Evolutionary conservation across 2,888 invertebrate genomes (phyloP), one percentile per base, ranked within the genome.

Genomic region (Euplagia quadripunctaria): DNA sequence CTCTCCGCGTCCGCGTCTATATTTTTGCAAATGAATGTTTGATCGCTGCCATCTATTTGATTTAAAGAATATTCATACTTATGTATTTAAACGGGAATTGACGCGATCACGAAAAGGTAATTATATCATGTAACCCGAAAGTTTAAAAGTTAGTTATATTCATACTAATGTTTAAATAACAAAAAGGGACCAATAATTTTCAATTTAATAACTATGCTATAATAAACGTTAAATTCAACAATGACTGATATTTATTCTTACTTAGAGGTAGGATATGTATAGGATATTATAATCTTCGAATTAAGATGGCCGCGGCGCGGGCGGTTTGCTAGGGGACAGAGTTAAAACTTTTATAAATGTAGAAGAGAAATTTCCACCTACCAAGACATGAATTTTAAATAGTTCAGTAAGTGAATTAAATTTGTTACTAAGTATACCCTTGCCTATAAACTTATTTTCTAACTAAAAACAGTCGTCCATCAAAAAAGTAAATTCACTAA

Each of bases 371-470:
- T n/a, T 64, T 20, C 6, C 51, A 0, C 20, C 49, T 14, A 11
- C 20, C 5, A 5, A 65, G 20, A 31, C 8, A 31, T 61, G 83
- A 85, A 82, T 84, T 80, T 90, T 88, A 91, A 46, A 20, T 43
- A 66, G 7, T 20, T 31, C 12, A 49, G 14, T 49, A 41, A 63
- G 5, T 11, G 61, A 31, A 20, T 63, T 14, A 5, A 63, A 20
- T 31, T 14, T 63, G 61, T 14, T 14, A 14, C 31, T 16, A 41
- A 63, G 16, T 42, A 14, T 41, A 64, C 8, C 41, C 42, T 41
- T 31, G 16, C 7, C 2, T n/a, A 64, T 8, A 11, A n/a, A 43
- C 42, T 42, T 42, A 14, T 64, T 64, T 9, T 46, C 41, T 7
- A 8, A 55, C 14, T n/a, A 51, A 31, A 55, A 61, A 31, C 31